Evolutionary conservation across 53 echinoderm and acorn worm species (phyloP).

Genomic region (Henricia sp.): DNA sequence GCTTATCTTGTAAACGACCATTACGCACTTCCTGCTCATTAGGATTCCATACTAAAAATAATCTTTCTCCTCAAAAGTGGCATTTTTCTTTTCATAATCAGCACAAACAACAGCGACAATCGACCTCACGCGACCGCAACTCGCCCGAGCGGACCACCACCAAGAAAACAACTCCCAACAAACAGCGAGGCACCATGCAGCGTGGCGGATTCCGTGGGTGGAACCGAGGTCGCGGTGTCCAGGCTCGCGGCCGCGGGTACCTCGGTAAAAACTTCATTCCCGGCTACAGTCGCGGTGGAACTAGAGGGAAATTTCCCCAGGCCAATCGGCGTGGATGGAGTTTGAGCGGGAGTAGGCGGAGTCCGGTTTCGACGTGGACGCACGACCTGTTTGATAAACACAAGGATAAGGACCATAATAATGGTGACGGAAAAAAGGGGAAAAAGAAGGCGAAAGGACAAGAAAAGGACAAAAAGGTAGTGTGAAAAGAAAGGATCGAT

Average conservation of each 20-base stretch:
- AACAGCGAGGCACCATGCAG: too few relatives aligned
- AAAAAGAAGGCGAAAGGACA: slow-evolving; percentile 22
- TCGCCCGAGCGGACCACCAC: not conserved
- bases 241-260: slow-evolving; percentile 20
- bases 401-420: not conserved
- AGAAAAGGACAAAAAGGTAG: slow-evolving; percentile 38
- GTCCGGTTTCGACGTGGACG: slow-evolving; percentile 27
- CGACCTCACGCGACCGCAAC: slow-evolving; percentile 8
- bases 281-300: slow-evolving; percentile 3
- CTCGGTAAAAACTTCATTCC: slow-evolving; percentile 54
- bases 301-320: slow-evolving; percentile 19
- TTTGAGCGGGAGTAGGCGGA: not conserved
- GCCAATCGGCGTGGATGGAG: not conserved
- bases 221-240: not conserved
- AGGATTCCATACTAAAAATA: too few relatives aligned
- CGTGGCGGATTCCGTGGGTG: not conserved
- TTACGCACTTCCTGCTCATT: not conserved
- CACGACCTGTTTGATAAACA: slow-evolving; percentile 64
- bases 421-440: slow-evolving; percentile 7
- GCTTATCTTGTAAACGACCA: too few relatives aligned
- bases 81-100: slow-evolving; percentile 17
- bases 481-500: too few relatives aligned
- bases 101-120: not conserved
- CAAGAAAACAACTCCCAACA: too few relatives aligned
- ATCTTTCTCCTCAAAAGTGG: not conserved